phyloP scores from a whole-genome alignment of 23 tunicate genomes.

The Corella eumyota region DNA sequence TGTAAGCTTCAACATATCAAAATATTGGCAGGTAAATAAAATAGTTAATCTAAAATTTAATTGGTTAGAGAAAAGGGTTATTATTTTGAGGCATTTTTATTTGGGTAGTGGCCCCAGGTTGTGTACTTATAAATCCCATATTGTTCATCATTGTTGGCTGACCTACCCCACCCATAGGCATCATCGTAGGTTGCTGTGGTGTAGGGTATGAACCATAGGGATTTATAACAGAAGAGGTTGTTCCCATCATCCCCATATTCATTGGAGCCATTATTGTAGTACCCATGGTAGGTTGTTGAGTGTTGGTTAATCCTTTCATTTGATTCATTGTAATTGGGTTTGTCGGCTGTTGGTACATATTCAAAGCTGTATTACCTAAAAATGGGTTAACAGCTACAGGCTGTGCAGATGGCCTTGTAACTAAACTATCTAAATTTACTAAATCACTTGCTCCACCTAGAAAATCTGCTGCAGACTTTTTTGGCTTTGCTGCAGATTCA shows the following conservation, averaged over 20 bases:
- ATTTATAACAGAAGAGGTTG: background rate
- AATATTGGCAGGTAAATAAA: no score
- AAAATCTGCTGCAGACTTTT: constrained; percentile 73
- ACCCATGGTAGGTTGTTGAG: constrained; percentile 27
- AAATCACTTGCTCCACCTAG: constrained; percentile 80
- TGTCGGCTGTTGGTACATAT: constrained; percentile 39
- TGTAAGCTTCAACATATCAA: no score
- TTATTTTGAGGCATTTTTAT: constrained; percentile 14
- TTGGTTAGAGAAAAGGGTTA: constrained; percentile 50
- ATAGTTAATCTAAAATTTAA: no score
- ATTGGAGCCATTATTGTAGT: constrained; percentile 33
- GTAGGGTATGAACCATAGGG: constrained; percentile 9
- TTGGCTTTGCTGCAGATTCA: constrained; percentile 4
- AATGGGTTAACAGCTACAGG: constrained; percentile 80
- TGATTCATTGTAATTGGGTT: constrained; percentile 41
- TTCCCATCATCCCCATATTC: constrained; percentile 25
- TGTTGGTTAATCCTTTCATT: constrained; percentile 31
- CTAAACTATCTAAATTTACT: constrained; percentile 89
- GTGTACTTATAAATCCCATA: no score
- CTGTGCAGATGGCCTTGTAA: constrained; percentile 48
- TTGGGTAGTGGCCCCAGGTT: no score
- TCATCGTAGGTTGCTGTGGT: constrained; percentile 7
- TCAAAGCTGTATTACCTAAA: constrained; percentile 13
- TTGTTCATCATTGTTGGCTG: background rate
- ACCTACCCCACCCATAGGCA: background rate